Evolutionary conservation across 2,888 invertebrate species (phyloP).

Genomic region (Sisyra nigra): DNA sequence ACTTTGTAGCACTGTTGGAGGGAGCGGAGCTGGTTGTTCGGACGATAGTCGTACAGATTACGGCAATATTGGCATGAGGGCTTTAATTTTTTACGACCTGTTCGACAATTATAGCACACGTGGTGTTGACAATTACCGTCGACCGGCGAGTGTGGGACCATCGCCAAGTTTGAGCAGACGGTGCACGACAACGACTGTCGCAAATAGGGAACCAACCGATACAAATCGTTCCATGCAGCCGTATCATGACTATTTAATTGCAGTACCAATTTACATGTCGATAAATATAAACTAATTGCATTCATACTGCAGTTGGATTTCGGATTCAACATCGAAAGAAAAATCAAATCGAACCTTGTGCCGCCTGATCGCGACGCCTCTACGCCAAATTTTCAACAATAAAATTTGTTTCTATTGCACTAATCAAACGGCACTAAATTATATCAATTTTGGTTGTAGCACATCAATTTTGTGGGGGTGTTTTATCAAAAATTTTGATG

Average conservation of each 20-base stretch:
- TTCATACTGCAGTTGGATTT: slow-evolving; percentile 36
- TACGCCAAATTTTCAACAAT: no score
- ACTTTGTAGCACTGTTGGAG: slow-evolving; percentile 79
- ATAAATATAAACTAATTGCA: slow-evolving; percentile 65
- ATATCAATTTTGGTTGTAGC: no score
- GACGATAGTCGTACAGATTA: slow-evolving; percentile 64
- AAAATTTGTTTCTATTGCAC: no score
- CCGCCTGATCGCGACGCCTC: no score
- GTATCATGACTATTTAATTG: slow-evolving; percentile 55
- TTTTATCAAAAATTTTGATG: no score
- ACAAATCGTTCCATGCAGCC: slow-evolving; percentile 64
- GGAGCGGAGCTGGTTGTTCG: slow-evolving; percentile 66
- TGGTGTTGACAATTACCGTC: slow-evolving; percentile 74
- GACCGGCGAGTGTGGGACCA: slow-evolving; percentile 65
- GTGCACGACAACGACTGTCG: slow-evolving; percentile 78
- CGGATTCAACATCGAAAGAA: no score
- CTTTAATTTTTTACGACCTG: slow-evolving; percentile 69
- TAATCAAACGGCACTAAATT: no score
- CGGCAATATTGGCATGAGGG: slow-evolving; percentile 76
- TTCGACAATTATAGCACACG: slow-evolving; percentile 71
- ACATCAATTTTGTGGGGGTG: no score
- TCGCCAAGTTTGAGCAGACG: slow-evolving; percentile 70
- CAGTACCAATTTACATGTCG: slow-evolving; percentile 64
- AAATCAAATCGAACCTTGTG: no score
- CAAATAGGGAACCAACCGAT: slow-evolving; percentile 67